Evolutionary conservation across 2,113 vertebrate genomes (phyloP).

Genomic region (Vanacampus margaritifer): DNA sequence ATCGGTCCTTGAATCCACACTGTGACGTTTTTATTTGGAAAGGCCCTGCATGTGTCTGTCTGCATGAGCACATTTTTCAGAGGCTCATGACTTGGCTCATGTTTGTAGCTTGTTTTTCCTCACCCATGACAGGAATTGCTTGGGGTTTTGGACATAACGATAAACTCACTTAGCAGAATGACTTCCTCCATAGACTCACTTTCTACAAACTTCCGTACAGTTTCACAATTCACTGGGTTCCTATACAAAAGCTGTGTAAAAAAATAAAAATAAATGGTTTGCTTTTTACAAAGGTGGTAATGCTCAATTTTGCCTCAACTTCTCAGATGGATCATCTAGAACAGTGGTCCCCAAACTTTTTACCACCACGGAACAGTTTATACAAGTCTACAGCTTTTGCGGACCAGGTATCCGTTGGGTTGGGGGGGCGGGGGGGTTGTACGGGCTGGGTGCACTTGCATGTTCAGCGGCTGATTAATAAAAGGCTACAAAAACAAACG

Average conservation of each 20-base stretch:
- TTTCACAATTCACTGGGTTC: not conserved
- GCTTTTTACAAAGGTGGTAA: not conserved
- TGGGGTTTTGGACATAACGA: slow-evolving; percentile 30
- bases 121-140: slow-evolving; percentile 40
- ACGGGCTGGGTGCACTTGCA: too few species aligned
- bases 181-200: not conserved
- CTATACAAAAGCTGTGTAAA: not conserved
- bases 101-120: slow-evolving; percentile 21
- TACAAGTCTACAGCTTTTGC: too few species aligned
- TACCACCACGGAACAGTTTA: too few species aligned
- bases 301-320: not conserved
- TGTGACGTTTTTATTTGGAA: slow-evolving; percentile 7
- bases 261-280: not conserved
- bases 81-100: slow-evolving; percentile 17
- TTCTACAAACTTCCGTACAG: not conserved
- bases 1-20: not conserved
- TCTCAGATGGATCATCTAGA: not conserved
- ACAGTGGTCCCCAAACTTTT: too few species aligned
- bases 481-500: too few species aligned
- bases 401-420: too few species aligned
- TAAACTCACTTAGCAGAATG: not conserved
- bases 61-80: slow-evolving; percentile 8
- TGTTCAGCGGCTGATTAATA: too few species aligned
- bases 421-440: too few species aligned
- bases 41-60: slow-evolving; percentile 9